These are phyloP conservation scores for Tragelaphus eurycerus DNA, from an alignment of 2,797 vertebrate genomes.

Conservation along the genomic window DNA sequence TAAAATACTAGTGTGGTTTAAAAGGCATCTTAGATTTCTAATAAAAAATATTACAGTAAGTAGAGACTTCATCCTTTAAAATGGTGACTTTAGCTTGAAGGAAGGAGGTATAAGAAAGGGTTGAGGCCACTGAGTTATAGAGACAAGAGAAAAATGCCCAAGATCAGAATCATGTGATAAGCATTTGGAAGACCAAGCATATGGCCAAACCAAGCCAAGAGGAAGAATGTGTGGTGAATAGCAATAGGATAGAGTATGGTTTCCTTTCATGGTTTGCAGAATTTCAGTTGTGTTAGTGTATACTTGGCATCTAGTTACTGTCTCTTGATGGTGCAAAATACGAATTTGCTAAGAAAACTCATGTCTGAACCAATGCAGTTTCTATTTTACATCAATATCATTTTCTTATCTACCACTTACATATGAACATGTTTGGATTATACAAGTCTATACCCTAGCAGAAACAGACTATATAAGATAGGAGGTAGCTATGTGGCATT, in stretches of 20 bases:
- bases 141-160: background rate
- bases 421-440: background rate
- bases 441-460: background rate
- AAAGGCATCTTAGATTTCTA: background rate
- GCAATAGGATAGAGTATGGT: background rate
- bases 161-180: conserved; percentile 13
- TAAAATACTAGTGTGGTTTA: background rate
- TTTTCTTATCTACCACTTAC: background rate
- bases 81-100: background rate
- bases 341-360: conserved; percentile 8
- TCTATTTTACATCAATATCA: background rate
- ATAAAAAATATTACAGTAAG: background rate
- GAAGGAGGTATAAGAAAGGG: background rate
- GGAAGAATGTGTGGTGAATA: background rate
- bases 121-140: background rate
- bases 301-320: background rate
- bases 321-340: background rate
- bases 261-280: background rate
- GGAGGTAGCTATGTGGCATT: background rate
- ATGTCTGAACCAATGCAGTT: background rate
- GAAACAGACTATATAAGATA: background rate
- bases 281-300: background rate
- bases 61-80: conserved; percentile 25
- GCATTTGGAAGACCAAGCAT: background rate
- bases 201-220: background rate